Conservation (phyloP, 2,797 vertebrate genomes). For the Myioborus miniatus region DNA sequence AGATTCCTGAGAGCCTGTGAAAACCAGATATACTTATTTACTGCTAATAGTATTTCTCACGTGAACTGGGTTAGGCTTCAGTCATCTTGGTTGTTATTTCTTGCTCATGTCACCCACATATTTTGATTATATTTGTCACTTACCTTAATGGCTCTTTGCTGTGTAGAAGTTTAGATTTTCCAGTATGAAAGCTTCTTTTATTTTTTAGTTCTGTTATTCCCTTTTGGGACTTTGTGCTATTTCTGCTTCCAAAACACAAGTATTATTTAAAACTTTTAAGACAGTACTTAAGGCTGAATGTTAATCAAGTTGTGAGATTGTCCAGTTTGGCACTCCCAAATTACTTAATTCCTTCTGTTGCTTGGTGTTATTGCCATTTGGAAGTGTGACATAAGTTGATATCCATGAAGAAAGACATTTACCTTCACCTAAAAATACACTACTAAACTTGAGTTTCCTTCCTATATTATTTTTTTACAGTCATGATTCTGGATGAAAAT, state of each 20-base stretch:
- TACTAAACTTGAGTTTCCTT: not conserved
- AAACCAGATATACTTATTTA: not conserved
- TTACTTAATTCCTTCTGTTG: not conserved
- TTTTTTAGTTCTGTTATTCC: not conserved
- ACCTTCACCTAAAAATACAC: not conserved
- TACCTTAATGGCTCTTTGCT: not conserved
- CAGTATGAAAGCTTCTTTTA: not conserved
- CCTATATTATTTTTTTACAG: constrained; percentile 73
- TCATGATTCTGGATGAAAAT: constrained; percentile 86
- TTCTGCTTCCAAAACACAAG: not conserved
- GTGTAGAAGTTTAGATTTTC: not conserved
- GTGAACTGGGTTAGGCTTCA: not conserved
- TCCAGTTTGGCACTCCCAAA: not conserved
- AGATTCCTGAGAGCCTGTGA: not conserved
- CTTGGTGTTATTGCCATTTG: not conserved
- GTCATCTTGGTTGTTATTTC: not conserved
- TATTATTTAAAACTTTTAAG: not conserved
- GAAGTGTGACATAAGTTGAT: not conserved
- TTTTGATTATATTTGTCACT: not conserved
- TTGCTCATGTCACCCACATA: not conserved
- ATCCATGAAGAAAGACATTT: not conserved
- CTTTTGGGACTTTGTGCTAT: not conserved
- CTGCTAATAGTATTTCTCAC: not conserved
- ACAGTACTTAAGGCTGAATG: not conserved
- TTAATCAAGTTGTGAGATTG: not conserved